A percentile compares a stretch with the other conserved stretches of the same genome.
These are phyloP conservation scores for Botia kubotai DNA, from an alignment of 2,797 vertebrate species.

Conservation along the genomic window DNA sequence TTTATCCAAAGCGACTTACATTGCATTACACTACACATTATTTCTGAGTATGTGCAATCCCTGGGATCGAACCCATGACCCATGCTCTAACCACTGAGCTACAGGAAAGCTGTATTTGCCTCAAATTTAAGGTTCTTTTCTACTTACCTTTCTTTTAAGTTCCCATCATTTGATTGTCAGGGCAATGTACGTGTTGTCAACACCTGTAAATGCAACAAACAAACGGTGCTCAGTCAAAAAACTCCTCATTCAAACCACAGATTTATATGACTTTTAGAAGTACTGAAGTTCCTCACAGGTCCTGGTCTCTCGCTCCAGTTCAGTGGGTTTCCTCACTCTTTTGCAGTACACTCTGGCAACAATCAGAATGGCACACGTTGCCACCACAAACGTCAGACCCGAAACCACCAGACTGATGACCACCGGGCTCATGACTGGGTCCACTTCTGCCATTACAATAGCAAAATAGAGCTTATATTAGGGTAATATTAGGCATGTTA, in stretches of 20 bases:
- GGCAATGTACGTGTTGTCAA: constrained; percentile 82
- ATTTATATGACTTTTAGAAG: background rate
- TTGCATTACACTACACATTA: too few species aligned
- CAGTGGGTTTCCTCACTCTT: constrained; percentile 75
- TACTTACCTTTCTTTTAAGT: constrained; percentile 1
- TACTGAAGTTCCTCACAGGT: constrained; percentile 71
- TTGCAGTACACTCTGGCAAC: constrained; percentile 77
- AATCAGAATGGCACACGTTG: constrained; percentile 72
- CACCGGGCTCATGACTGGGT: constrained; percentile 78
- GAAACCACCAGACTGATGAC: constrained; percentile 81
- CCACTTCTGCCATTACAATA: constrained; percentile 50
- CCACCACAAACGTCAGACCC: constrained; percentile 75
- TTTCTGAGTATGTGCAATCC: too few species aligned
- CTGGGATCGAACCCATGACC: too few species aligned
- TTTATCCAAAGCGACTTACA: too few species aligned
- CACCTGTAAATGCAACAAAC: constrained; percentile 67
- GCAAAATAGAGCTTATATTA: background rate
- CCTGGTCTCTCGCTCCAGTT: constrained; percentile 80
- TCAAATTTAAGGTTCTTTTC: background rate
- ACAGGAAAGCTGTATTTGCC: background rate
- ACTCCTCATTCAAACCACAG: background rate
- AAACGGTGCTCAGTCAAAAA: background rate
- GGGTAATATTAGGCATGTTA: background rate
- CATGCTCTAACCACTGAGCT: too few species aligned
- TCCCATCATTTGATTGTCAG: constrained; percentile 75